phyloP scores from a whole-genome alignment of 1,140 invertebrate genomes.

The Stenopsyche tienmushanensis region DNA sequence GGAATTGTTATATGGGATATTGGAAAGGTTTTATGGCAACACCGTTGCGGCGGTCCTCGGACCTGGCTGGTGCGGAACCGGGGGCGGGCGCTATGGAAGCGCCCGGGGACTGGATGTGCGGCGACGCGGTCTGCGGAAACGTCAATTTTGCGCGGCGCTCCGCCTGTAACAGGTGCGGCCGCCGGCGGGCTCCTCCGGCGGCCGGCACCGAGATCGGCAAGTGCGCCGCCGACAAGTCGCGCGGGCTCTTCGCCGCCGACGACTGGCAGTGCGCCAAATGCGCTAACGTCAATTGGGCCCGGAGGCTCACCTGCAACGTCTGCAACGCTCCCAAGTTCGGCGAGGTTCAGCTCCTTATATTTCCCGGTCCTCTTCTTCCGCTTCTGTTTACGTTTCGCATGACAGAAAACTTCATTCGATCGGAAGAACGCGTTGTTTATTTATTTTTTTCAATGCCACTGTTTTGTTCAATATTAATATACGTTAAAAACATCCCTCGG shows the following conservation, averaged over 20 bases:
- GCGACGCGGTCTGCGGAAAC: conserved; percentile 77
- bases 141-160: conserved; percentile 89
- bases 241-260: conserved; percentile 97
- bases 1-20: too few species aligned
- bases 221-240: conserved; percentile 95
- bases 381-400: too few species aligned
- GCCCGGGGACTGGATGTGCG: conserved; percentile 59
- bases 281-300: conserved; percentile 99
- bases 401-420: not conserved
- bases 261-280: conserved; percentile 99
- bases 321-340: conserved; percentile 98
- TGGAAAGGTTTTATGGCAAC: too few species aligned
- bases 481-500: too few species aligned
- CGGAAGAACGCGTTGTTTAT: not conserved
- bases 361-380: not conserved
- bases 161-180: conserved; percentile 90
- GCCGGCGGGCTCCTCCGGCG: conserved; percentile 78
- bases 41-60: not conserved
- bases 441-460: not conserved
- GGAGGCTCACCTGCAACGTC: conserved; percentile 95
- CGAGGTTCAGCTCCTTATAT: conserved; percentile 65
- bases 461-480: too few species aligned
- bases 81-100: conserved; percentile 24
- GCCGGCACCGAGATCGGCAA: conserved; percentile 96
- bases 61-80: conserved; percentile 29